Conservation (phyloP, 2,888 invertebrate species). For the Tetragonisca angustula region DNA sequence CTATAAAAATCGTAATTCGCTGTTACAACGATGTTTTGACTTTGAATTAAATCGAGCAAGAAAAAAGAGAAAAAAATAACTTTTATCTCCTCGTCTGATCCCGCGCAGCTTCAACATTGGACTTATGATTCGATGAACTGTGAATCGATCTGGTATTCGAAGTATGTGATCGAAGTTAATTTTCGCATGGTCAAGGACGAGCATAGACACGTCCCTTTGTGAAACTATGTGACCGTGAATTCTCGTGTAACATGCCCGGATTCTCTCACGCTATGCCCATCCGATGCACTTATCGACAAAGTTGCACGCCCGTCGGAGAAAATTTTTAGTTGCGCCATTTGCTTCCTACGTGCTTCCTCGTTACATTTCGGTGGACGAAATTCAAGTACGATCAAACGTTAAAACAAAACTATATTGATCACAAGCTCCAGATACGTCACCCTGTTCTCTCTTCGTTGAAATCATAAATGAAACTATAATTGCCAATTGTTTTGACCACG, state of each 20-base stretch:
- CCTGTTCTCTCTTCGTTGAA: background rate
- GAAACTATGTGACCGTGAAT: slow-evolving; percentile 66
- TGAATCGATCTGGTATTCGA: slow-evolving; percentile 49
- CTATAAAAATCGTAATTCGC: background rate
- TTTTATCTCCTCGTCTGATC: background rate
- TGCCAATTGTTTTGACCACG: background rate
- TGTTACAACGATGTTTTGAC: background rate
- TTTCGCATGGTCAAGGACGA: slow-evolving; percentile 71
- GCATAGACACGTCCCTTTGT: slow-evolving; percentile 38
- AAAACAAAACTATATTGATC: background rate
- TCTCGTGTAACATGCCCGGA: slow-evolving; percentile 40
- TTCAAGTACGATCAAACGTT: background rate
- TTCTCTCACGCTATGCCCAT: slow-evolving; percentile 64
- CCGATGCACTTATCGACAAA: slow-evolving; percentile 39
- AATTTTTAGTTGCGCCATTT: background rate
- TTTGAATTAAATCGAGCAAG: background rate
- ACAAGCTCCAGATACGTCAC: background rate
- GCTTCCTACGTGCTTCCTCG: background rate
- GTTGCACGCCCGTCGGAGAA: background rate
- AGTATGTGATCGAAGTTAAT: slow-evolving; percentile 36
- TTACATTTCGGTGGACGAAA: background rate
- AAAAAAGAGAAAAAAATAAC: too few relatives aligned
- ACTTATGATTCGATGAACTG: background rate
- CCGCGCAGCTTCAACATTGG: background rate
- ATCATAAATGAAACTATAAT: background rate